These are phyloP conservation scores for Coccyzus lansbergi DNA, from an alignment of 2,797 vertebrate species.

Conservation along the genomic window DNA sequence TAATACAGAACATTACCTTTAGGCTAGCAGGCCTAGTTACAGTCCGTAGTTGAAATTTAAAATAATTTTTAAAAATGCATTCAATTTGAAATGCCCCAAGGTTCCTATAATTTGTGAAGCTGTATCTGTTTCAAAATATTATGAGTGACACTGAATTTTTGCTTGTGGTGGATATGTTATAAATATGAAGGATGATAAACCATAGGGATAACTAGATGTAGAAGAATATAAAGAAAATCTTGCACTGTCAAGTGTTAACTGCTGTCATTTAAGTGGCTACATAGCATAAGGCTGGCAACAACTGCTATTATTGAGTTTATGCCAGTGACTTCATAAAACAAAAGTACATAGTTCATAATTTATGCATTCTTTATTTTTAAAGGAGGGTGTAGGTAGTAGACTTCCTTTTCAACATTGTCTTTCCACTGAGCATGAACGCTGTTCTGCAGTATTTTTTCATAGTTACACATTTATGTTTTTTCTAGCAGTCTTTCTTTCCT, in stretches of 20 bases:
- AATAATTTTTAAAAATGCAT: conserved; percentile 52
- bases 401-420: neutral
- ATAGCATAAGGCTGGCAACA: neutral
- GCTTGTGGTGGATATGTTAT: conserved; percentile 9
- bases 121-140: conserved; percentile 40
- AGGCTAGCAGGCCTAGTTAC: conserved; percentile 45
- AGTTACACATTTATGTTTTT: neutral
- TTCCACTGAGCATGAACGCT: neutral
- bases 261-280: neutral
- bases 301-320: neutral
- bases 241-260: neutral
- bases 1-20: conserved; percentile 63
- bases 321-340: neutral
- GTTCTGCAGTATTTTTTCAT: neutral
- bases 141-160: neutral
- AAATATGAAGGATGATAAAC: conserved; percentile 31
- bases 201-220: neutral
- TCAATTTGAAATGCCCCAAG: conserved; percentile 63
- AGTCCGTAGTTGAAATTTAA: conserved; percentile 65
- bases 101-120: conserved; percentile 49
- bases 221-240: neutral
- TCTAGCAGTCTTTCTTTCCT: neutral
- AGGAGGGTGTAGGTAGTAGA: neutral
- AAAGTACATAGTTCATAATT: neutral
- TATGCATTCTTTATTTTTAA: neutral